Conservation (phyloP, 2,113 vertebrate genomes). For the Poeciliopsis occidentalis region DNA sequence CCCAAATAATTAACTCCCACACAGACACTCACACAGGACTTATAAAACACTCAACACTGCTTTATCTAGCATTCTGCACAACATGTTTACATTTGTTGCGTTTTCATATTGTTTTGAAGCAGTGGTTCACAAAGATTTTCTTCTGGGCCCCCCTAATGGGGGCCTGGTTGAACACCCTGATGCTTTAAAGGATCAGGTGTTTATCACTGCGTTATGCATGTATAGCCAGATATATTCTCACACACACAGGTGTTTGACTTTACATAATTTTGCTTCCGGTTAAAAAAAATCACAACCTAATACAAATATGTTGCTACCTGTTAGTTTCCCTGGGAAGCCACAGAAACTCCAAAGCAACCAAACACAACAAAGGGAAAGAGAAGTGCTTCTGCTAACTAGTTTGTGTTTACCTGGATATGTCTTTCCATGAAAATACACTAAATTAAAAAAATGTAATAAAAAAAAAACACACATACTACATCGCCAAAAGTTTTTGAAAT, state of each 20-base stretch:
- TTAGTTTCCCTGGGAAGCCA: conserved; percentile 31
- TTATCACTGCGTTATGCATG: conserved; percentile 2
- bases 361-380: conserved; percentile 43
- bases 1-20: conserved; percentile 50
- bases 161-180: too few relatives aligned
- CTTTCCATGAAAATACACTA: neutral
- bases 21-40: conserved; percentile 16
- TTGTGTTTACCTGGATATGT: neutral
- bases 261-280: conserved; percentile 40
- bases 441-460: too few relatives aligned
- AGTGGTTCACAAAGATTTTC: neutral
- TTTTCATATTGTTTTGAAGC: conserved; percentile 31
- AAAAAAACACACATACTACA: neutral
- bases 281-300: conserved; percentile 47
- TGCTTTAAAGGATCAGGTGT: conserved; percentile 41
- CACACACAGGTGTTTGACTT: conserved; percentile 29
- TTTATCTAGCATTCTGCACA: conserved; percentile 26
- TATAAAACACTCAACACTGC: conserved; percentile 21
- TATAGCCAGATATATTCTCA: conserved; percentile 43
- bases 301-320: conserved; percentile 46
- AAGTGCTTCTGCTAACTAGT: neutral
- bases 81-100: conserved; percentile 38
- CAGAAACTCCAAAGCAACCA: conserved; percentile 43
- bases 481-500: neutral
- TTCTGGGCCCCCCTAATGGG: too few relatives aligned